These are phyloP conservation scores for Rhingia rostrata DNA, from an alignment of 2,888 invertebrate genomes.

Conservation along the genomic window DNA sequence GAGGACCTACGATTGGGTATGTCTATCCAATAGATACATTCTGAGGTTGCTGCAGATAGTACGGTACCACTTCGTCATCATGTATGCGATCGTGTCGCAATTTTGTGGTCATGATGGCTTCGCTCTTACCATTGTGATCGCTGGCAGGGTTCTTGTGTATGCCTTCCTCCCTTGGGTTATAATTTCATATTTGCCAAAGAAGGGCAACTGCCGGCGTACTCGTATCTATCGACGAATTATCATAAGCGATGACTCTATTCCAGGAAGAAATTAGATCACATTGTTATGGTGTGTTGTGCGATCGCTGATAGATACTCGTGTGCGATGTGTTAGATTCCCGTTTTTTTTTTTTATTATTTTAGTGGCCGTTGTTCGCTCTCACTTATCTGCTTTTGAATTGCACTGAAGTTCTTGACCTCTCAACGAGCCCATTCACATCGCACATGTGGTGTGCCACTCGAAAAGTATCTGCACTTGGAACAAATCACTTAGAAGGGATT, in stretches of 20 bases:
- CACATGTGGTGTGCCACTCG: slow-evolving; percentile 33
- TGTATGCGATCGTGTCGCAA: slow-evolving; percentile 69
- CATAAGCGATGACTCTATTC: slow-evolving; percentile 72
- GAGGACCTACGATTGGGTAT: slow-evolving; percentile 58
- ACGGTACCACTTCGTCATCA: slow-evolving; percentile 65
- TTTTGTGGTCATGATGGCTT: slow-evolving; percentile 64
- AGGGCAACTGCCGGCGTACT: neutral
- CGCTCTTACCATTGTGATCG: slow-evolving; percentile 37
- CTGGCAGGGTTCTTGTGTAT: slow-evolving; percentile 3
- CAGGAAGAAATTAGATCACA: slow-evolving; percentile 74
- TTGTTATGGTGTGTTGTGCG: slow-evolving; percentile 67
- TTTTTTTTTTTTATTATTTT: slow-evolving; percentile 52
- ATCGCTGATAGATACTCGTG: slow-evolving; percentile 44
- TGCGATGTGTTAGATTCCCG: slow-evolving; percentile 48
- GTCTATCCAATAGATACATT: slow-evolving; percentile 60
- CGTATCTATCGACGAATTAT: slow-evolving; percentile 50
- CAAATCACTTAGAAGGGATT: slow-evolving; percentile 45
- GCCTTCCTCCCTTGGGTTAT: slow-evolving; percentile 50
- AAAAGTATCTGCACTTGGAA: slow-evolving; percentile 30
- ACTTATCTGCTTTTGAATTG: slow-evolving; percentile 52
- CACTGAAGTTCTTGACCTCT: slow-evolving; percentile 71
- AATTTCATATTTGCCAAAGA: slow-evolving; percentile 68
- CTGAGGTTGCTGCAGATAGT: slow-evolving; percentile 48
- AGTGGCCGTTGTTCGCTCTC: slow-evolving; percentile 43
- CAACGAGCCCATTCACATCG: slow-evolving; percentile 46